Evolutionary conservation across 2,888 invertebrate genomes (phyloP).

Genomic region (Drosophila buzzatii): DNA sequence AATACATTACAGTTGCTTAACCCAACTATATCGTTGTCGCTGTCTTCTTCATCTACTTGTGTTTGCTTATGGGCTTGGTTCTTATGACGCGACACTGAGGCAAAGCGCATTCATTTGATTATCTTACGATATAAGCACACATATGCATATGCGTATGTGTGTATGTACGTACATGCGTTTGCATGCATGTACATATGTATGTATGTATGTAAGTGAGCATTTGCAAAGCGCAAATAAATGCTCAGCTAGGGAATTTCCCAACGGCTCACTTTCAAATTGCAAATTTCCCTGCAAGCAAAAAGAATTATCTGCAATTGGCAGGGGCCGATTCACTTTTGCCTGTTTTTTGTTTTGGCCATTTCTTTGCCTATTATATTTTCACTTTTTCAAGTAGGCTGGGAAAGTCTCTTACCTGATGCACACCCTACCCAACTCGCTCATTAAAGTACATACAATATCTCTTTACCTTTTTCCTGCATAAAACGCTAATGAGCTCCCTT

Average conservation of each 20-base stretch:
- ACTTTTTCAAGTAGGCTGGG: conserved; percentile 12
- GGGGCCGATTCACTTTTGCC: conserved; percentile 9
- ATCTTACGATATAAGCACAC: conserved; percentile 43
- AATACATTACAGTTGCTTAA: conserved; percentile 61
- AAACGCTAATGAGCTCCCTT: conserved; percentile 38
- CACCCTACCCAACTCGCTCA: conserved; percentile 9
- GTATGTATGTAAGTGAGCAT: neutral
- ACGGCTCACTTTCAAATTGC: conserved; percentile 14
- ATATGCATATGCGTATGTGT: neutral
- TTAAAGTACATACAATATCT: neutral
- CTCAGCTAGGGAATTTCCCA: conserved; percentile 50
- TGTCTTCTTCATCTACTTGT: neutral
- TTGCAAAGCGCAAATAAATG: conserved; percentile 8
- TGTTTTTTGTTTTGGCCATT: neutral
- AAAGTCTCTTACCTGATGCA: conserved; percentile 24
- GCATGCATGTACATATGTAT: neutral
- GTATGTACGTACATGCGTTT: neutral
- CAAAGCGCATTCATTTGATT: conserved; percentile 66
- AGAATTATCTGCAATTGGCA: conserved; percentile 29
- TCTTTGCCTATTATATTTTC: neutral
- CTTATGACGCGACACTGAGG: conserved; percentile 34
- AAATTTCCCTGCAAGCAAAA: conserved; percentile 7
- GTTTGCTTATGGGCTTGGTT: conserved; percentile 33
- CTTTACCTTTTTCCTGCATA: neutral
- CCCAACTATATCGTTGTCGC: conserved; percentile 14